Conservation (phyloP, 2,113 vertebrate genomes). For the Electrona antarctica region DNA sequence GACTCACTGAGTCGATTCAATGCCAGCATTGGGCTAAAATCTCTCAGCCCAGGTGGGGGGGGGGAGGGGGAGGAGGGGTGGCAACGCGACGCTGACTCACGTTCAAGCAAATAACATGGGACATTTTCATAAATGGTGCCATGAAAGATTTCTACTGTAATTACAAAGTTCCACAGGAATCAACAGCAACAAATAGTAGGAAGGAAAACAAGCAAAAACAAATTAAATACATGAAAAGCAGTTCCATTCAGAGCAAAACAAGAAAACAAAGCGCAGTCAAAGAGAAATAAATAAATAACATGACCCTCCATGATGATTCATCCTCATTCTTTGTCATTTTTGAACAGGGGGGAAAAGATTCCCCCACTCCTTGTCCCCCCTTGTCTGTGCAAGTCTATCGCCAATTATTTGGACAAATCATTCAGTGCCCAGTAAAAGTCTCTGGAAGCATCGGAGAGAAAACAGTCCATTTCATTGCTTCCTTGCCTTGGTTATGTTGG, state of each 20-base stretch:
- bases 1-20: slow-evolving; percentile 75
- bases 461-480: slow-evolving; percentile 57
- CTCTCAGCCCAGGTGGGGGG: slow-evolving; percentile 67
- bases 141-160: slow-evolving; percentile 66
- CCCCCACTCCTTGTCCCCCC: slow-evolving; percentile 41
- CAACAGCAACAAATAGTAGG: slow-evolving; percentile 71
- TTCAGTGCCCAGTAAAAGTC: slow-evolving; percentile 49
- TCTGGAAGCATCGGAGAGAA: slow-evolving; percentile 53
- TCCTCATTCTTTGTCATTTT: slow-evolving; percentile 72
- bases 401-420: slow-evolving; percentile 39
- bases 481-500: slow-evolving; percentile 44
- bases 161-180: slow-evolving; percentile 76
- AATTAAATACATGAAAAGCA: slow-evolving; percentile 56
- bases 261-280: slow-evolving; percentile 69
- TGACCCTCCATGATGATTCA: slow-evolving; percentile 49
- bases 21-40: slow-evolving; percentile 68
- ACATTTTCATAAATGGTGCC: slow-evolving; percentile 61
- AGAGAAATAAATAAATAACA: slow-evolving; percentile 53
- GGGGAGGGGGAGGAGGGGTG: not conserved
- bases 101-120: slow-evolving; percentile 65
- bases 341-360: slow-evolving; percentile 64
- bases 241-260: slow-evolving; percentile 72
- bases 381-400: slow-evolving; percentile 40
- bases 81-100: slow-evolving; percentile 48
- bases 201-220: slow-evolving; percentile 61